phyloP scores from a whole-genome alignment of 2,888 invertebrate species.

The Lagria hirta region DNA sequence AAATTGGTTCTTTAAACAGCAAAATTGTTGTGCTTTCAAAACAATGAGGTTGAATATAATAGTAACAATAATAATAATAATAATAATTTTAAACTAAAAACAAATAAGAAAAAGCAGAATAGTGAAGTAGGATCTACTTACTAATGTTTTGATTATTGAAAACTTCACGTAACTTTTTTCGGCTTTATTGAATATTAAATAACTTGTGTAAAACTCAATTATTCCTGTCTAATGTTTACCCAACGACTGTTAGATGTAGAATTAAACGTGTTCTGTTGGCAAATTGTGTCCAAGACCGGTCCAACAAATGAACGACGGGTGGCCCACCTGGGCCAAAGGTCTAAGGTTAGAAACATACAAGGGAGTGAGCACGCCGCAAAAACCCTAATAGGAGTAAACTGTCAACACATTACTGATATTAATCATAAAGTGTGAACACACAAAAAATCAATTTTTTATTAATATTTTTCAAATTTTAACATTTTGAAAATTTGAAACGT shows the following conservation, averaged over 20 bases:
- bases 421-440: constrained; percentile 47
- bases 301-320: constrained; percentile 42
- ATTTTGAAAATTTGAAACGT: too few species aligned
- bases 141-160: too few species aligned
- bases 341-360: constrained; percentile 44
- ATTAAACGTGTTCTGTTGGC: constrained; percentile 51
- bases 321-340: constrained; percentile 50
- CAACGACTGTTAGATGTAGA: constrained; percentile 21
- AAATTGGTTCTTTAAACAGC: too few species aligned
- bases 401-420: constrained; percentile 56
- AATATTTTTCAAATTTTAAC: constrained; percentile 8
- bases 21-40: too few species aligned
- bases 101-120: too few species aligned
- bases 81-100: too few species aligned
- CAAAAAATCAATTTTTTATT: constrained; percentile 2
- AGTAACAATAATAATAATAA: too few species aligned
- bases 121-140: too few species aligned
- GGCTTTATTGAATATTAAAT: too few species aligned
- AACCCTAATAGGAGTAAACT: constrained; percentile 54
- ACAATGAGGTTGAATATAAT: too few species aligned
- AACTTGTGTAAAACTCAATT: too few species aligned
- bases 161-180: too few species aligned
- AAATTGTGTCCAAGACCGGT: constrained; percentile 48
- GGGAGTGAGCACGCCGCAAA: constrained; percentile 56
- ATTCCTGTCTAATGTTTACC: constrained; percentile 23